Conservation (phyloP, 2,888 invertebrate species). For the Cynaeus angustus region DNA sequence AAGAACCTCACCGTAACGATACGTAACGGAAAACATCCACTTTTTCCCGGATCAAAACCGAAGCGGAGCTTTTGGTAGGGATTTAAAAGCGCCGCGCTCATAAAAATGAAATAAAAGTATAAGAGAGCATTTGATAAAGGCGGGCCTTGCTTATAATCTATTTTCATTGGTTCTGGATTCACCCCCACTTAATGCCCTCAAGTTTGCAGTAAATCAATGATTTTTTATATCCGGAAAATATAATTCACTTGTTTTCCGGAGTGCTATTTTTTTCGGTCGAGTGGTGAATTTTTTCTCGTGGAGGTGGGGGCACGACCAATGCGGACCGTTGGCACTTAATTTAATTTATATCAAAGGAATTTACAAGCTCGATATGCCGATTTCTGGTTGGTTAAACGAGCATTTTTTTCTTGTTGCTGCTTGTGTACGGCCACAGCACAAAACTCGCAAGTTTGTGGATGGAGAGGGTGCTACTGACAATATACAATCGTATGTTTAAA, state of each 20-base stretch:
- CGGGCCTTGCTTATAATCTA: conserved; percentile 61
- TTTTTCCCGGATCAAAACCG: conserved; percentile 9
- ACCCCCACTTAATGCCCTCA: conserved; percentile 54
- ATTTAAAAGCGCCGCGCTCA: conserved; percentile 58
- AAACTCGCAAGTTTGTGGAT: conserved; percentile 10
- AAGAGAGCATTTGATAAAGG: conserved; percentile 66
- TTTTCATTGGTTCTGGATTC: conserved; percentile 63
- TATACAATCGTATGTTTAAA: conserved; percentile 24
- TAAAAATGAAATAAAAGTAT: conserved; percentile 67
- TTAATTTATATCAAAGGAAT: conserved; percentile 34
- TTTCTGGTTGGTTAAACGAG: conserved; percentile 27
- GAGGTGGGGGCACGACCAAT: conserved; percentile 20
- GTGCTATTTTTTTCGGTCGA: conserved; percentile 23
- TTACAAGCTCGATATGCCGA: conserved; percentile 21
- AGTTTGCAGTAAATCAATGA: conserved; percentile 64
- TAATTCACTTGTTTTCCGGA: conserved; percentile 48
- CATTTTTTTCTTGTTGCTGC: conserved; percentile 28
- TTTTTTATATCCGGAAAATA: conserved; percentile 65
- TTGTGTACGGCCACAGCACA: conserved; percentile 14
- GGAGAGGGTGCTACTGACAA: conserved; percentile 15
- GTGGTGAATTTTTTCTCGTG: conserved; percentile 14
- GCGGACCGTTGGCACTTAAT: conserved; percentile 19
- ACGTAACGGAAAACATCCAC: conserved; percentile 19
- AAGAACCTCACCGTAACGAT: conserved; percentile 8
- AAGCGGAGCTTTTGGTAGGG: conserved; percentile 50